These are phyloP conservation scores for Spialia ferax DNA, from an alignment of 2,888 invertebrate genomes.

Conservation along the genomic window DNA sequence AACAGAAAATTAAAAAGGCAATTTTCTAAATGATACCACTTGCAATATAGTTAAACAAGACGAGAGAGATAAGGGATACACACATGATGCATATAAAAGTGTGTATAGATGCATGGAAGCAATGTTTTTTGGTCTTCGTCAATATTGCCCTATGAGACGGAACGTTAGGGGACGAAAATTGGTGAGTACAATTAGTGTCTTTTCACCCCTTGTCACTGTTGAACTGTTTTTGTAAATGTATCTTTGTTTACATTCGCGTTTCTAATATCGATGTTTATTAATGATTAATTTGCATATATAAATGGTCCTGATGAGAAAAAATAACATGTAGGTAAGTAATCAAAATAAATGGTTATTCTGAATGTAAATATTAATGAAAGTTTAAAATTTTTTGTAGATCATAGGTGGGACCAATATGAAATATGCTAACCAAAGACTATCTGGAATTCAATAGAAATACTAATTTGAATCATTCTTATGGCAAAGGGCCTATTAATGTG, in stretches of 20 bases:
- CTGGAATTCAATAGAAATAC: slow-evolving; percentile 27
- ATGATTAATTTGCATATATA: no score
- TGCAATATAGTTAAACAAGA: slow-evolving; percentile 57
- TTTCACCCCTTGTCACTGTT: slow-evolving; percentile 3
- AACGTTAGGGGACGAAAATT: slow-evolving; percentile 19
- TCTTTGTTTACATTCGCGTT: no score
- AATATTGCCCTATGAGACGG: slow-evolving; percentile 1
- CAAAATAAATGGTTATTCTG: no score
- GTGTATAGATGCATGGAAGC: background rate
- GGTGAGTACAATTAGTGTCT: slow-evolving; percentile 15
- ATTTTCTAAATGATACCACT: slow-evolving; percentile 74
- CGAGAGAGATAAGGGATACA: slow-evolving; percentile 45
- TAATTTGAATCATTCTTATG: slow-evolving; percentile 44
- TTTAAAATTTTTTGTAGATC: no score
- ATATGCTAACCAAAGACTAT: no score
- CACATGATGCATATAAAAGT: slow-evolving; percentile 11
- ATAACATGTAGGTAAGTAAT: no score
- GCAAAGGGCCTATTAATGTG: slow-evolving; percentile 42
- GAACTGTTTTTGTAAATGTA: background rate
- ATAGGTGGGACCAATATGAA: no score
- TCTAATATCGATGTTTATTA: no score
- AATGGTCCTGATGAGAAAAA: no score
- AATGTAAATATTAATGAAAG: no score
- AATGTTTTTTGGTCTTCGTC: slow-evolving; percentile 8
- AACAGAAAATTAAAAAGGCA: slow-evolving; percentile 81